A percentile compares a stretch with the other conserved stretches of the same genome.
phyloP scores from a whole-genome alignment of 2,113 vertebrate species.

The Daphoenositta chrysoptera region DNA sequence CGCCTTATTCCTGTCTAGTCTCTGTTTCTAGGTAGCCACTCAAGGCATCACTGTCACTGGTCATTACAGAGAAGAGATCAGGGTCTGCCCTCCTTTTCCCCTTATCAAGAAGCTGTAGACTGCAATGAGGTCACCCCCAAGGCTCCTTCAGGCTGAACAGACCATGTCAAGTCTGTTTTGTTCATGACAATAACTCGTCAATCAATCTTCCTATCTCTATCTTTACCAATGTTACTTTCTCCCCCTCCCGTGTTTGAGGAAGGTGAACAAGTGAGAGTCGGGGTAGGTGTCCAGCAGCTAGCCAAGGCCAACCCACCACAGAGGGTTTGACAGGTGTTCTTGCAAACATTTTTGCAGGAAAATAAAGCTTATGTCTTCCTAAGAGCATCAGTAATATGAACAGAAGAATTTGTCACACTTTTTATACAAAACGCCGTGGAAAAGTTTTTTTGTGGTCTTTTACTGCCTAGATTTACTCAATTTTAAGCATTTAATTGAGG shows the following conservation, averaged over 20 bases:
- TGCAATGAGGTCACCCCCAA: not conserved
- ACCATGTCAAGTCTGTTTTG: not conserved
- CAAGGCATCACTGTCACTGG: too few species aligned
- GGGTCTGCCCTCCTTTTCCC: not conserved
- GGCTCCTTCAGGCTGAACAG: not conserved
- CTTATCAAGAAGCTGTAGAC: not conserved
- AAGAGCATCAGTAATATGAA: not conserved
- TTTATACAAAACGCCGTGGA: not conserved
- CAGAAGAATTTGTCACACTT: not conserved
- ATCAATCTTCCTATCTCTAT: not conserved
- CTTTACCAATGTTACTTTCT: not conserved
- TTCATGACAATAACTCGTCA: not conserved
- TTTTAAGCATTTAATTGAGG: not conserved
- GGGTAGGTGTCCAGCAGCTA: not conserved
- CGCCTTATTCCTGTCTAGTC: too few species aligned
- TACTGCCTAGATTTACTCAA: not conserved
- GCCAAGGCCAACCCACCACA: not conserved
- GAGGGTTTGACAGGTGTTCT: not conserved
- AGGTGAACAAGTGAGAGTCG: not conserved
- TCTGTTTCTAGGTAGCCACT: too few species aligned
- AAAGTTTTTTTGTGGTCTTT: not conserved
- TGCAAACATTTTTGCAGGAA: not conserved
- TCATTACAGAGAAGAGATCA: not conserved
- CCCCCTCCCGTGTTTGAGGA: not conserved
- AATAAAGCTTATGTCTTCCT: not conserved